Evolutionary conservation across 2,888 invertebrate species (phyloP), one percentile per base, ranked within the genome.

Genomic region (Penaeus monodon): DNA sequence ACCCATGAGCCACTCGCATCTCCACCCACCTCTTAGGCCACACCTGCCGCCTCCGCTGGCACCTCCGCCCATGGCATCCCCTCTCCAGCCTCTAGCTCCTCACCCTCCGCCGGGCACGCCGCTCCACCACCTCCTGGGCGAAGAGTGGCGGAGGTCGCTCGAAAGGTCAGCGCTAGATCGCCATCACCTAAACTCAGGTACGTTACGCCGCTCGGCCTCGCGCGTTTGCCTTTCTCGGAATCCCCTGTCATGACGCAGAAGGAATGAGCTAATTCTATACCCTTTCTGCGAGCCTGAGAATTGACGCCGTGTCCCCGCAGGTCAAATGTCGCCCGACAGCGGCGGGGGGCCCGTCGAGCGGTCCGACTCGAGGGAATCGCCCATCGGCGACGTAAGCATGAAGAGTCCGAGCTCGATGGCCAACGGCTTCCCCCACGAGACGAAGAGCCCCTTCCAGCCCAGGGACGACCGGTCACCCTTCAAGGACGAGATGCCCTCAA

Each of bases 321-420:
- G 89, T 44, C 89, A 88, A 77, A 86, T 89, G 77, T 89, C 89
- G 66, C 89, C 89, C 7, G 89, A 89, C 79, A 89, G 89, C 63
- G 89, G 89, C 17, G 89, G 89, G 7, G 83, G 81, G n/a, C 65
- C 68, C 22, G 83, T 77, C 17, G 89, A 89, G 33, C 68, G 89
- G 12, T 82, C 85, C 29, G 89, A 89, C 80, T 89, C 89, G 7
- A 38, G 89, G 64, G 89, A 89, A 64, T 89, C 89, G 10, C 89
- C 89, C 3, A 79, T 85, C 17, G 85, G 82, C 7, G 89, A 89
- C 76, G 73, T 85, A 57, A 87, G 73, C 84, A 89, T 89, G 89
- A 89, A 89, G 70, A 89, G 89, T 66, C 89, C 89, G 24, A 85
- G 85, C 33, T 89, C 89, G 8, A 83, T 88, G n/a, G 84, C 84